These are phyloP conservation scores for Bovichtus variegatus DNA, from an alignment of 2,797 vertebrate species.

Conservation along the genomic window DNA sequence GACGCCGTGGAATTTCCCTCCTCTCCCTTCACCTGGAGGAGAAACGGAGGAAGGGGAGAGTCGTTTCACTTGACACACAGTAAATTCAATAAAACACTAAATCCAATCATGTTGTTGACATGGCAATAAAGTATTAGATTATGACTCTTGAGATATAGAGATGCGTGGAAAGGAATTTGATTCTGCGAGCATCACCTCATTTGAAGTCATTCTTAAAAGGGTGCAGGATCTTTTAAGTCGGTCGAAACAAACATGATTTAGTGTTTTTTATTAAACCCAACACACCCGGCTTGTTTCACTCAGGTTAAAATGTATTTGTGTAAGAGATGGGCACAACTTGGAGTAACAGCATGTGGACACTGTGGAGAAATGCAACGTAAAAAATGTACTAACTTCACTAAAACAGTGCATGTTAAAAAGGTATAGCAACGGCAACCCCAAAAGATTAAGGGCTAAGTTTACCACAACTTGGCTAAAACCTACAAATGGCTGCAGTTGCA, in stretches of 20 bases:
- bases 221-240: not conserved
- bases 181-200: conserved; percentile 4
- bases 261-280: conserved; percentile 4
- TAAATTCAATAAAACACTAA: conserved; percentile 36
- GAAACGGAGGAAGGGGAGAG: conserved; percentile 3
- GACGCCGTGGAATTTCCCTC: conserved; percentile 84
- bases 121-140: conserved; percentile 30
- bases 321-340: not conserved
- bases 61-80: conserved; percentile 7
- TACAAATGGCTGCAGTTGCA: not conserved
- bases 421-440: not conserved
- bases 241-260: not conserved
- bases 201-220: conserved; percentile 8
- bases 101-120: conserved; percentile 45
- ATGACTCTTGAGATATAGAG: not conserved
- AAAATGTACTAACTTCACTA: not conserved
- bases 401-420: not conserved
- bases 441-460: not conserved
- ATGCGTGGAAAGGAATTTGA: conserved; percentile 5
- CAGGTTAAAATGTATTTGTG: not conserved
- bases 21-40: conserved; percentile 71
- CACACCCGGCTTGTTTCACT: not conserved
- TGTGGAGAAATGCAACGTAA: not conserved
- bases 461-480: not conserved
- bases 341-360: no score